Conservation (phyloP, 2,797 vertebrate genomes). For the Danio kyathit region DNA sequence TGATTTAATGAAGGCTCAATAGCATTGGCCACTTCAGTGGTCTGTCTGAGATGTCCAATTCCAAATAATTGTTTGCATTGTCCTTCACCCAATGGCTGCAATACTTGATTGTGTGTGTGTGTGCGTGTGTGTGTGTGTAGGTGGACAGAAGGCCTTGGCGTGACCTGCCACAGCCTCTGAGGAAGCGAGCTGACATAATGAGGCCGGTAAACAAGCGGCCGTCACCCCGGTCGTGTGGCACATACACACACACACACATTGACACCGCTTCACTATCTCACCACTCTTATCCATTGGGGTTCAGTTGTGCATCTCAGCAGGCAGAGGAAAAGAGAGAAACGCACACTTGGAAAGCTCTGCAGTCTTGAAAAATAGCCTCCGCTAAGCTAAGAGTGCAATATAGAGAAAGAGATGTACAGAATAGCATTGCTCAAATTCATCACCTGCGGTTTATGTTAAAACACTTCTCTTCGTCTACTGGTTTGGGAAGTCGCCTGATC, state of each 20-base stretch:
- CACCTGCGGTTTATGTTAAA: slow-evolving; percentile 3
- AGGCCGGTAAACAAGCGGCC: slow-evolving; percentile 85
- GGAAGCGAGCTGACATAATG: slow-evolving; percentile 83
- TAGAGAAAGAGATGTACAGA: slow-evolving; percentile 22
- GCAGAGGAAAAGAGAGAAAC: slow-evolving; percentile 36
- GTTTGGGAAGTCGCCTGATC: background rate
- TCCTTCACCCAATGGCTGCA: slow-evolving; percentile 59
- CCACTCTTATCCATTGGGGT: slow-evolving; percentile 46
- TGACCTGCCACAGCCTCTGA: slow-evolving; percentile 72
- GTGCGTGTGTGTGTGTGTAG: slow-evolving; percentile 69
- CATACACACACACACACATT: slow-evolving; percentile 47
- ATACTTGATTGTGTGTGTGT: slow-evolving; percentile 51
- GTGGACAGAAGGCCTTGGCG: slow-evolving; percentile 76
- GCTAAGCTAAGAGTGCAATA: slow-evolving; percentile 26
- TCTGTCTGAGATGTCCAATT: slow-evolving; percentile 63
- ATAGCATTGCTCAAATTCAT: background rate
- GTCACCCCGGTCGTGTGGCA: slow-evolving; percentile 71
- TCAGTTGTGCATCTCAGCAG: slow-evolving; percentile 50
- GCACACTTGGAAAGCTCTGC: slow-evolving; percentile 32
- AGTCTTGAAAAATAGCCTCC: slow-evolving; percentile 46
- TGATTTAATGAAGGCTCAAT: slow-evolving; percentile 52
- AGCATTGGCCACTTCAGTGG: slow-evolving; percentile 57
- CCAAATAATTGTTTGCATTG: slow-evolving; percentile 66
- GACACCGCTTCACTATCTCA: slow-evolving; percentile 40
- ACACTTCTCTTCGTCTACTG: background rate